These are phyloP conservation scores for Leptinotarsa lineolata DNA, from an alignment of 1,140 invertebrate genomes.

Conservation along the genomic window DNA sequence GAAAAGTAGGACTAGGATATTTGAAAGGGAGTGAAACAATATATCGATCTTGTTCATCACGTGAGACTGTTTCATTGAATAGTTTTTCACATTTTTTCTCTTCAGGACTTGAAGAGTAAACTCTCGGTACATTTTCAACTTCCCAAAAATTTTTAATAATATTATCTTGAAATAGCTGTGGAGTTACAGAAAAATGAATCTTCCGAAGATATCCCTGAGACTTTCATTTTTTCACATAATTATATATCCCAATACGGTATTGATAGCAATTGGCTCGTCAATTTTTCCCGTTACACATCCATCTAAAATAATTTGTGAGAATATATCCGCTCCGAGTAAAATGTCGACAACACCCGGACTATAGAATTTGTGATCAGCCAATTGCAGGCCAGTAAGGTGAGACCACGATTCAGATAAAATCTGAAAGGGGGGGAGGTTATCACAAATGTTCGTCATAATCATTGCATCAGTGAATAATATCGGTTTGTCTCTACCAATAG, in stretches of 20 bases:
- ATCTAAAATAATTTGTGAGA: constrained; percentile 21
- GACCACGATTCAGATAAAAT: background rate
- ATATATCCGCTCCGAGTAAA: constrained; percentile 21
- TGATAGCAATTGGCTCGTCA: constrained; percentile 15
- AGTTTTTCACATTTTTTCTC: constrained; percentile 19
- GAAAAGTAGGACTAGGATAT: background rate
- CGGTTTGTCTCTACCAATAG: background rate
- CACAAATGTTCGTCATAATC: constrained; percentile 6
- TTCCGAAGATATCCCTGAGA: background rate
- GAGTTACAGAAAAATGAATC: background rate
- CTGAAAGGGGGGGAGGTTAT: background rate
- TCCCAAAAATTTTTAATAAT: constrained; percentile 21
- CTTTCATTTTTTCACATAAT: constrained; percentile 21
- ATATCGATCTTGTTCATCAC: constrained; percentile 19
- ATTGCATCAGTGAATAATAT: background rate
- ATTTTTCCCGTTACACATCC: background rate
- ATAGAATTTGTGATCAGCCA: constrained; percentile 14
- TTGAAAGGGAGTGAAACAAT: constrained; percentile 25
- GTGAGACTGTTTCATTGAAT: background rate
- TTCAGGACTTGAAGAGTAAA: background rate
- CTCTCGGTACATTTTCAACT: constrained; percentile 19
- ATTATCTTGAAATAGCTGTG: background rate
- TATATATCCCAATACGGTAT: constrained; percentile 22
- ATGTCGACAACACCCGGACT: constrained; percentile 9
- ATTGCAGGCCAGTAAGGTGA: constrained; percentile 2